Evolutionary conservation across 2,888 invertebrate species (phyloP).

Genomic region (Pyrgus malvae): DNA sequence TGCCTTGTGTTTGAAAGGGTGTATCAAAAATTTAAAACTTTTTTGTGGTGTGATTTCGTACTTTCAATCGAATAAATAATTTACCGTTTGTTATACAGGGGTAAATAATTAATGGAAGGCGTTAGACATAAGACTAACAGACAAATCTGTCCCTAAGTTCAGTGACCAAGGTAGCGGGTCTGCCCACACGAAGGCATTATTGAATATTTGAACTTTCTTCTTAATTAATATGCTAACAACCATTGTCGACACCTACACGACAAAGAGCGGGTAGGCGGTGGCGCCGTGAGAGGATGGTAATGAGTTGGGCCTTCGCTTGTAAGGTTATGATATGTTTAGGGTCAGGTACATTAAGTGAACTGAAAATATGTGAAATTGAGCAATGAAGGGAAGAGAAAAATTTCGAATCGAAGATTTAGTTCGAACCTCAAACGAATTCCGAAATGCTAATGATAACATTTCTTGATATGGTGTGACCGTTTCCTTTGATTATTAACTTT

Average conservation of each 20-base stretch:
- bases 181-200: conserved; percentile 40
- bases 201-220: conserved; percentile 74
- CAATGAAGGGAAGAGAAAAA: too few species aligned
- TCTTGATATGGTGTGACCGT: too few species aligned
- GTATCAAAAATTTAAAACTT: too few species aligned
- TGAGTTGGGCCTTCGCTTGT: not conserved
- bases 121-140: not conserved
- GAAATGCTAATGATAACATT: too few species aligned
- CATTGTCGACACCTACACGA: conserved; percentile 75
- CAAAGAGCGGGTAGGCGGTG: conserved; percentile 43
- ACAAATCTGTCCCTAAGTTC: conserved; percentile 25
- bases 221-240: conserved; percentile 78
- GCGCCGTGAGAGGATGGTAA: conserved; percentile 36
- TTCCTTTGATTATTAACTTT: too few species aligned
- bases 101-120: not conserved
- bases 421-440: too few species aligned
- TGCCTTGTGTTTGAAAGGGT: too few species aligned
- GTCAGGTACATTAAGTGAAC: not conserved
- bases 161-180: conserved; percentile 30
- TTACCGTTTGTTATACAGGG: too few species aligned
- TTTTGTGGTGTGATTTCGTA: too few species aligned
- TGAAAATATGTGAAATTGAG: too few species aligned
- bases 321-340: not conserved
- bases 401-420: too few species aligned
- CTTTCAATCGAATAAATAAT: too few species aligned